Evolutionary conservation across 2,797 vertebrate genomes (phyloP).

Genomic region (Myotis findleyi): DNA sequence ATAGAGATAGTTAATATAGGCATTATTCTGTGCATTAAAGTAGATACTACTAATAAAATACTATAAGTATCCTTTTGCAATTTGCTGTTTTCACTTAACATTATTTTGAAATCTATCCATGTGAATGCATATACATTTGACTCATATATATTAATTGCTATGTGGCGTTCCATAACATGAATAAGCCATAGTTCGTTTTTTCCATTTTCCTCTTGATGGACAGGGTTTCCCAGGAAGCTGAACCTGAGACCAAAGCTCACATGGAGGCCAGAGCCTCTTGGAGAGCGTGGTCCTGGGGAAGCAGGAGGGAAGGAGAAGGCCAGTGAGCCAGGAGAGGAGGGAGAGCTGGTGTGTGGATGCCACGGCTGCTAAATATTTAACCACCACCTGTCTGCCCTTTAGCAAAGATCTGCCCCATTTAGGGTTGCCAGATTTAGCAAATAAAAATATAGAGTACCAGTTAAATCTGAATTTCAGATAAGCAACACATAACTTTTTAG

Average conservation of each 20-base stretch:
- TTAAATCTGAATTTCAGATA: constrained; percentile 27
- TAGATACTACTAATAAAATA: background rate
- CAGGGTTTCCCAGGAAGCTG: background rate
- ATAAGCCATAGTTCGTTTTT: background rate
- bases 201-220: background rate
- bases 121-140: background rate
- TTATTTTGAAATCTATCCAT: background rate
- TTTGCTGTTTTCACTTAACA: background rate
- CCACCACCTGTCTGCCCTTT: background rate
- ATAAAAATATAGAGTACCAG: background rate
- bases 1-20: background rate
- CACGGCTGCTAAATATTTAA: background rate
- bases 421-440: background rate
- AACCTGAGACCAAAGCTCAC: background rate
- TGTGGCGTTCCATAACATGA: background rate
- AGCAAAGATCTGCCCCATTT: background rate
- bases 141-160: background rate
- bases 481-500: background rate
- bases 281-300: background rate
- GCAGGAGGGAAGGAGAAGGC: background rate
- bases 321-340: background rate
- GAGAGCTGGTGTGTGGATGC: background rate
- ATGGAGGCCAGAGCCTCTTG: background rate
- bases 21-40: background rate
- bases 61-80: background rate